Base-by-base conservation (phyloP, 2,888 invertebrate species). In the Megamerina dolium region DNA sequence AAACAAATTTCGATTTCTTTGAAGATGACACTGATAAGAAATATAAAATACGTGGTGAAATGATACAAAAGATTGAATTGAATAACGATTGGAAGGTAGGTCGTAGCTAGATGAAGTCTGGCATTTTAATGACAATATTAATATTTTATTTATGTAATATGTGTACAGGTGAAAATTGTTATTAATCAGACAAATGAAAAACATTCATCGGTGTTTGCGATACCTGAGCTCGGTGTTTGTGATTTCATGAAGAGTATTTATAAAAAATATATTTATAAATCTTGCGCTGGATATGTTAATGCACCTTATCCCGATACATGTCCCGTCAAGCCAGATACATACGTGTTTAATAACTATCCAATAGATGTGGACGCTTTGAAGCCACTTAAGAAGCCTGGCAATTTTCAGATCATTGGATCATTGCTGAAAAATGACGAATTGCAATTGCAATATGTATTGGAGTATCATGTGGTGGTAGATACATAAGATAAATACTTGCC, bases 231-330 rank as follows among this genome's bases (percentile, higher is more conserved):
- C 26, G 54, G 53, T 3, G 38, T 58, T 5, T 64, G 64, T 27
- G 43, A 52, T 1, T 2, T 57, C 1, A 45, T 66, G 55, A 34
- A 41, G 13, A 29, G 45, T n/a, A 43, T 51, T 26, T 64, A 64
- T 35, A 61, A 58, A 37, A 46, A 27, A 12, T 53, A 51, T 20
- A 51, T 64, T 18, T 64, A 64, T 26, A 53, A 58, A 2, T 46
- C 40, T 5, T 33, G 66, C 1, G 61, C 59, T 17, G 46, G 61
- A 2, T 52, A 61, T 32, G 53, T 62, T 0, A 64, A 65, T 48
- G 65, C 63, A 0, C 64, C 64, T 0, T 43, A 54, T 12, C 66
- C 63, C 1, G 46, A 53, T 14, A 46, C 29, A 3, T 64, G 64
- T 35, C 64, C 64, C 0, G 20, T 66, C 13, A 41, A 45, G 0